phyloP scores from a whole-genome alignment of 2,113 vertebrate genomes.

The Triplophysa dalaica region DNA sequence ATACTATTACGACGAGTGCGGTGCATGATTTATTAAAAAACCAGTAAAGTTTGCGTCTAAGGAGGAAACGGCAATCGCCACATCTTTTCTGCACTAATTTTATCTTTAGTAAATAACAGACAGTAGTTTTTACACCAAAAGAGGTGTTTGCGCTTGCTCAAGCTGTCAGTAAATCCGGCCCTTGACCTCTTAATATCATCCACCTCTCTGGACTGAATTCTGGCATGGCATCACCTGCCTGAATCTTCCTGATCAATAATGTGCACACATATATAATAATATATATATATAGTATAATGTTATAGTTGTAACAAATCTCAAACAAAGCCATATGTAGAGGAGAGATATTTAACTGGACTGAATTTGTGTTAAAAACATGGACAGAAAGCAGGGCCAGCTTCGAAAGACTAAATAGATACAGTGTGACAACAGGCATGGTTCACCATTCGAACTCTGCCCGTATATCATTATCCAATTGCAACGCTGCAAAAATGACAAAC shows the following conservation, averaged over 20 bases:
- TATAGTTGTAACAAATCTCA: neutral
- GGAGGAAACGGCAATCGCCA: too few species aligned
- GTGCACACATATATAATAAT: neutral
- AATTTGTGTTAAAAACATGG: constrained; percentile 9
- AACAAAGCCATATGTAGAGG: neutral
- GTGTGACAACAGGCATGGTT: constrained; percentile 3
- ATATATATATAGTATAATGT: neutral
- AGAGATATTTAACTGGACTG: neutral
- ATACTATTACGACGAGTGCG: too few species aligned
- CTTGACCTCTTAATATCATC: neutral
- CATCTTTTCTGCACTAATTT: too few species aligned
- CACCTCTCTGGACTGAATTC: neutral
- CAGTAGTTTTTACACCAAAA: too few species aligned
- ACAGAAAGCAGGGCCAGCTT: constrained; percentile 9
- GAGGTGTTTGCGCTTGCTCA: too few species aligned
- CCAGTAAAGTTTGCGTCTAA: too few species aligned
- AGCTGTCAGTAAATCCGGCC: too few species aligned
- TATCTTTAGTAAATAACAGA: too few species aligned
- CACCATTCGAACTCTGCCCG: constrained; percentile 5
- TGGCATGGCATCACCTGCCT: neutral
- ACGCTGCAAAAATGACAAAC: constrained; percentile 32
- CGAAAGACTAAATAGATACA: neutral
- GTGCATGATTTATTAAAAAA: too few species aligned
- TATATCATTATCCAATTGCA: constrained; percentile 39
- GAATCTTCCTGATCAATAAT: constrained; percentile 19